Percentiles rank a stretch among this genome's conserved stretches.
These are phyloP conservation scores for Diachasma alloeum DNA, from an alignment of 1,140 invertebrate species.

Conservation along the genomic window DNA sequence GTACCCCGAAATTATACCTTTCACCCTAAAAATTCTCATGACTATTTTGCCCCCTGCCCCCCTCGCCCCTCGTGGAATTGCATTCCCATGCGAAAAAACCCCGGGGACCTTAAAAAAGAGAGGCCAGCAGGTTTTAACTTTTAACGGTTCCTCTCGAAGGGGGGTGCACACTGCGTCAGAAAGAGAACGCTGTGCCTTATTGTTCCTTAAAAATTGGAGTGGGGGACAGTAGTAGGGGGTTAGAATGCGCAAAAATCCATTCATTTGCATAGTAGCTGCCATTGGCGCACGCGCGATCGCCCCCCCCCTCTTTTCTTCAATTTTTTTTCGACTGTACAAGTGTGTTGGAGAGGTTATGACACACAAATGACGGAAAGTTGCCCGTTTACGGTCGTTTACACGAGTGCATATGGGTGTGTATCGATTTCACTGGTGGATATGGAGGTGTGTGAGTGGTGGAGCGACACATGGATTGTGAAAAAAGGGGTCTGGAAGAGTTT, in stretches of 20 bases:
- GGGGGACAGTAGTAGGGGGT: conserved; percentile 39
- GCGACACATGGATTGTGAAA: conserved; percentile 7
- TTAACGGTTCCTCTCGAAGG: conserved; percentile 55
- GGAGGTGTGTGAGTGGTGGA: conserved; percentile 8
- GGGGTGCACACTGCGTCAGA: conserved; percentile 21
- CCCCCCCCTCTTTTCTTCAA: conserved; percentile 32
- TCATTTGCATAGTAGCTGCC: conserved; percentile 60
- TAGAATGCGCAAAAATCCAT: conserved; percentile 56
- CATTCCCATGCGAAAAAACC: conserved; percentile 19
- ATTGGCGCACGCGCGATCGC: conserved; percentile 46
- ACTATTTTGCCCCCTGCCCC: neutral
- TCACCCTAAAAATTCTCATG: neutral
- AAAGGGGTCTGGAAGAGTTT: neutral
- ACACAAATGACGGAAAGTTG: neutral
- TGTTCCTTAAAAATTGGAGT: neutral
- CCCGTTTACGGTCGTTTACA: neutral
- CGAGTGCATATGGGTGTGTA: conserved; percentile 1
- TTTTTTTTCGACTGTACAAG: conserved; percentile 4
- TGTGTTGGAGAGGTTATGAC: neutral
- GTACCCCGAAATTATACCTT: neutral
- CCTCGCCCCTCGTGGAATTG: neutral
- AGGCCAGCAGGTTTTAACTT: conserved; percentile 61
- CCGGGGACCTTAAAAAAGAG: neutral
- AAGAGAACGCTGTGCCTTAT: neutral
- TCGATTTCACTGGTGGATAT: neutral